These are phyloP conservation scores for Riparia riparia DNA, from an alignment of 2,113 vertebrate species.

Conservation along the genomic window DNA sequence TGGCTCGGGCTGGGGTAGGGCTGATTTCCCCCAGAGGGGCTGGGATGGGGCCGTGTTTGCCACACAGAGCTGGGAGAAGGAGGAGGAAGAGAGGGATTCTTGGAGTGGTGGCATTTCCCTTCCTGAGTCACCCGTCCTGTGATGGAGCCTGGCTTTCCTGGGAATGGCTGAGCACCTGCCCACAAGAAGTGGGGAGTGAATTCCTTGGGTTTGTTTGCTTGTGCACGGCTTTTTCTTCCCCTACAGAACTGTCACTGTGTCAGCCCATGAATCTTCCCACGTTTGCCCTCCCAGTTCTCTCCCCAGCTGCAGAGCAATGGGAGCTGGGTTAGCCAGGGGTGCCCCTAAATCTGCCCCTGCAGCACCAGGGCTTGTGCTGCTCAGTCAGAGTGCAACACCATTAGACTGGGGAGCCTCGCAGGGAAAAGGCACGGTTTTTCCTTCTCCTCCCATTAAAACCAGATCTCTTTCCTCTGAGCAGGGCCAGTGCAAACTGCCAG, in stretches of 20 bases:
- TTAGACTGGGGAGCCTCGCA: neutral
- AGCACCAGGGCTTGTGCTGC: neutral
- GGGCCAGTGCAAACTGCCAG: neutral
- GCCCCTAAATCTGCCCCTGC: neutral
- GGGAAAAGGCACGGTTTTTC: neutral
- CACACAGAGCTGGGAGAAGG: neutral
- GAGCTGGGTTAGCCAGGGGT: too few relatives aligned
- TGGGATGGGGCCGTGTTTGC: neutral
- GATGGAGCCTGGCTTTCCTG: neutral
- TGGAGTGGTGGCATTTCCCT: neutral
- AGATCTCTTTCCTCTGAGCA: neutral
- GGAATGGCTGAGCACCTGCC: neutral
- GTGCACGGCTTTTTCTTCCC: neutral
- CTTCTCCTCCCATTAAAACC: neutral
- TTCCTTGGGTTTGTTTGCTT: neutral
- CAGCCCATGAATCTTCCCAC: rapidly evolving
- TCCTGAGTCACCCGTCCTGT: rapidly evolving
- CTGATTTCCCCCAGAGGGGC: neutral
- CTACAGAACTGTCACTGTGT: rapidly evolving
- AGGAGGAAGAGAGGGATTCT: neutral
- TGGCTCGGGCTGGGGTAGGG: neutral
- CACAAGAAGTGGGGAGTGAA: neutral
- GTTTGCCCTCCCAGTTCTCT: neutral
- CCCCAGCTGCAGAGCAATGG: neutral
- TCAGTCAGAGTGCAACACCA: neutral